Evolutionary conservation across 2,797 vertebrate species (phyloP), one percentile per base, ranked within the genome.

Genomic region (Lagodon rhomboides): DNA sequence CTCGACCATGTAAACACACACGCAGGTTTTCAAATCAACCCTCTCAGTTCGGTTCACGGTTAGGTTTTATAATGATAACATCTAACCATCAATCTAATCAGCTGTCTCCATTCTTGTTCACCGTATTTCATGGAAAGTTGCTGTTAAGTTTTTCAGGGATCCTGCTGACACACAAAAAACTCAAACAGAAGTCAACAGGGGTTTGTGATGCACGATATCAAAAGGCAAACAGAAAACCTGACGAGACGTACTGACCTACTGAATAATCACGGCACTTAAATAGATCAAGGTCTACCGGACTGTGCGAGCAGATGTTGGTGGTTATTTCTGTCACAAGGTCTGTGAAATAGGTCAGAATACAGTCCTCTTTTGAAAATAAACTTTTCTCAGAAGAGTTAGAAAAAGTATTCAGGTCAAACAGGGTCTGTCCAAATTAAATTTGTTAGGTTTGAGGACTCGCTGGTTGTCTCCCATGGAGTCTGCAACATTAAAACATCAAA

Each of bases 291-390:
- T 77, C 47, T 70, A 6, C 61, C 71, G 47, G 58, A 77, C 50
- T 59, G 10, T 2, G 3, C 22, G 49, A 62, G 49, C 86, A 88
- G 79, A 82, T 87, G 85, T 34, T 76, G 9, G 9, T 25, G 68
- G 85, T 89, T 82, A 89, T 79, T 85, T 89, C 38, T 79, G 78
- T 90, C 90, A 85, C 77, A 73, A 75, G 68, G 64, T 23, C 8
- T 22, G 56, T 68, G 59, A 90, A 92, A 81, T 82, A 54, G 86
- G 89, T 84, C 78, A 88, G 38, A 72, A 56, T 27, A 55, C 2
- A 69, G n/a, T 12, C 59, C 43, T 44, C n/a, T 34, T 72, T n/a
- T 65, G n/a, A 60, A 87, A 86, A 86, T 60, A 69, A 80, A 79
- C 44, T 51, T 50, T 53, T 16, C 54, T 75, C 51, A 38, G 41